A percentile compares a stretch with the other conserved stretches of the same genome.
These are phyloP conservation scores for Agelaius tricolor DNA, from an alignment of 2,113 vertebrate genomes.

Conservation along the genomic window DNA sequence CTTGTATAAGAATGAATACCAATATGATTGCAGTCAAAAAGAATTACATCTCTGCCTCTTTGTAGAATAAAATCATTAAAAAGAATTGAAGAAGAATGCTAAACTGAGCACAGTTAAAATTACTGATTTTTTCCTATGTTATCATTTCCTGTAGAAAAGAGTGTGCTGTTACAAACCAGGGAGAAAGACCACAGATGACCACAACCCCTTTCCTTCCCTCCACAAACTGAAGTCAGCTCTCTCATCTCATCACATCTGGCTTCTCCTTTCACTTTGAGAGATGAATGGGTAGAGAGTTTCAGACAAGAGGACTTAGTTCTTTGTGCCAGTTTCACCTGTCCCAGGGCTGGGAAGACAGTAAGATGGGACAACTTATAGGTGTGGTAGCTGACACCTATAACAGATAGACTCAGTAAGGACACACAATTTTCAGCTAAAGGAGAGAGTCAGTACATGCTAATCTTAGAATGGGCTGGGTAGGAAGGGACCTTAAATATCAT, in stretches of 20 bases:
- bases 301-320: neutral
- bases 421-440: accelerated
- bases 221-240: neutral
- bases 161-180: neutral
- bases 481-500: neutral
- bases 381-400: accelerated
- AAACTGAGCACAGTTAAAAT: neutral
- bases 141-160: neutral
- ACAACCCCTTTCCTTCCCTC: neutral
- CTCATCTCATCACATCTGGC: too few species aligned
- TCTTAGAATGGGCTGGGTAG: neutral
- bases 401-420: neutral
- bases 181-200: neutral
- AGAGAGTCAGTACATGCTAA: neutral
- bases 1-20: neutral
- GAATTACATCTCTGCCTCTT: neutral
- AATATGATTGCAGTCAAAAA: neutral
- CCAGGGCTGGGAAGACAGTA: too few species aligned
- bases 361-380: accelerated
- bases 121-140: neutral
- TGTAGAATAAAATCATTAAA: neutral
- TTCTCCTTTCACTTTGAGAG: neutral
- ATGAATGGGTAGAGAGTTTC: neutral
- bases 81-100: neutral
- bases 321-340: accelerated